These are phyloP conservation scores for Oceanodroma leucorhoa DNA, from an alignment of 2,797 vertebrate species.

Conservation along the genomic window DNA sequence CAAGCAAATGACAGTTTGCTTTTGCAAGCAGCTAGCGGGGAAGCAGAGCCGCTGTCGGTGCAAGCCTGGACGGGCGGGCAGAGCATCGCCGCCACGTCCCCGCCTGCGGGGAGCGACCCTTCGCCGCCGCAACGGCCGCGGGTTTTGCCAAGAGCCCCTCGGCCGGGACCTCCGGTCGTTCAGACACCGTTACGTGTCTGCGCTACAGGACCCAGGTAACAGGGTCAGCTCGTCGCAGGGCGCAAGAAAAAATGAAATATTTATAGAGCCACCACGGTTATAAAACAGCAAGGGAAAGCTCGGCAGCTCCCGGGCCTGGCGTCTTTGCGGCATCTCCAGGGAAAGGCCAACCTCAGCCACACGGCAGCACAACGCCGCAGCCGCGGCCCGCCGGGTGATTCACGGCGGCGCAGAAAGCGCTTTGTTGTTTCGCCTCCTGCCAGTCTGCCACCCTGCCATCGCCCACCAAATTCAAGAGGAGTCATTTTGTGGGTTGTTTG, in stretches of 20 bases:
- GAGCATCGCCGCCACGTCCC: rapidly evolving
- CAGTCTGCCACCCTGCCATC: not conserved
- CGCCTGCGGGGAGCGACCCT: not conserved
- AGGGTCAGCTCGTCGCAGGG: not conserved
- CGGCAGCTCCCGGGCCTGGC: not conserved
- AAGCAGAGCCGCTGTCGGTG: not conserved
- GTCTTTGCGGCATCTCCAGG: not conserved
- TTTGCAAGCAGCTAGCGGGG: not conserved
- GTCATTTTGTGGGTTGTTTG: not conserved
- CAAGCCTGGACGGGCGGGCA: rapidly evolving
- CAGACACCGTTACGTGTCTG: rapidly evolving
- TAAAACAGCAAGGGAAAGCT: not conserved
- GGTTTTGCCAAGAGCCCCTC: not conserved
- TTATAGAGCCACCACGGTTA: not conserved
- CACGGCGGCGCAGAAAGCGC: too few species aligned
- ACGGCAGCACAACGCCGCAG: not conserved
- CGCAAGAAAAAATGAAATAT: not conserved
- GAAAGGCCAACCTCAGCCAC: not conserved
- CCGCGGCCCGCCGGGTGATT: not conserved
- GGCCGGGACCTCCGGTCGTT: not conserved
- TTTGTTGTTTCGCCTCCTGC: not conserved
- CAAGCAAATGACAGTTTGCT: not conserved
- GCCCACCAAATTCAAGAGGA: not conserved
- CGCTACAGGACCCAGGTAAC: not conserved
- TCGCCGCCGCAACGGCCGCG: rapidly evolving